A percentile compares a stretch with the other conserved stretches of the same genome.
Conservation (phyloP, 2,113 vertebrate genomes). For the Paramisgurnus dabryanus region DNA sequence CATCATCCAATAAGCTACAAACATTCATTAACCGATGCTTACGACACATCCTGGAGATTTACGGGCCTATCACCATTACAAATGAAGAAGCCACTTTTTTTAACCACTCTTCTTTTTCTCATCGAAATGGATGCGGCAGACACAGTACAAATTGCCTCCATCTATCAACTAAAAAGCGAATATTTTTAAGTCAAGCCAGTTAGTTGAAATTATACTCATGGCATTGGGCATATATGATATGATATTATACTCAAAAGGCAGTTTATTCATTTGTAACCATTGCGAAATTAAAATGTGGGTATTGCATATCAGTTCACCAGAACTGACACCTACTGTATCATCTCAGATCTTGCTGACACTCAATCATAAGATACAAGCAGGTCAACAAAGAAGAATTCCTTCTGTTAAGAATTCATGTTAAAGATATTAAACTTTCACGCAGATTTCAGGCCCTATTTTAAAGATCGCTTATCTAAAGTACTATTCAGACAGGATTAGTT, state of each 20-base stretch:
- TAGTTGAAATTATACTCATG: too few species aligned
- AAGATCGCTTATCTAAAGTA: too few species aligned
- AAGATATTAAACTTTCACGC: too few species aligned
- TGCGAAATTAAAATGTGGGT: background rate
- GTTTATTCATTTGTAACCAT: background rate
- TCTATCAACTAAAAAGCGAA: too few species aligned
- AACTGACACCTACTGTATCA: too few species aligned
- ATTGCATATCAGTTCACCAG: background rate
- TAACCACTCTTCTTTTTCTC: background rate
- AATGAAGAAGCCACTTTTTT: constrained; percentile 10
- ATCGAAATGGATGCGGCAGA: constrained; percentile 1
- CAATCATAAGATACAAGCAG: background rate
- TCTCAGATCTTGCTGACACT: background rate
- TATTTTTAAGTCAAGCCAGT: too few species aligned
- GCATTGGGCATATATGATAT: background rate
- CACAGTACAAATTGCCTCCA: constrained; percentile 1
- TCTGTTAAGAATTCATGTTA: background rate
- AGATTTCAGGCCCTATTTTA: too few species aligned
- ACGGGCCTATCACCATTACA: too few species aligned
- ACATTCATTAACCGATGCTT: too few species aligned
- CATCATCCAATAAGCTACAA: too few species aligned
- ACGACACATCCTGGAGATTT: too few species aligned
- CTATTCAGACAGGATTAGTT: too few species aligned
- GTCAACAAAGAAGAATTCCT: background rate
- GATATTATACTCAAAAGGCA: background rate